These are phyloP conservation scores for Muntiacus muntjak DNA, from an alignment of 2,113 vertebrate genomes.

Conservation along the genomic window DNA sequence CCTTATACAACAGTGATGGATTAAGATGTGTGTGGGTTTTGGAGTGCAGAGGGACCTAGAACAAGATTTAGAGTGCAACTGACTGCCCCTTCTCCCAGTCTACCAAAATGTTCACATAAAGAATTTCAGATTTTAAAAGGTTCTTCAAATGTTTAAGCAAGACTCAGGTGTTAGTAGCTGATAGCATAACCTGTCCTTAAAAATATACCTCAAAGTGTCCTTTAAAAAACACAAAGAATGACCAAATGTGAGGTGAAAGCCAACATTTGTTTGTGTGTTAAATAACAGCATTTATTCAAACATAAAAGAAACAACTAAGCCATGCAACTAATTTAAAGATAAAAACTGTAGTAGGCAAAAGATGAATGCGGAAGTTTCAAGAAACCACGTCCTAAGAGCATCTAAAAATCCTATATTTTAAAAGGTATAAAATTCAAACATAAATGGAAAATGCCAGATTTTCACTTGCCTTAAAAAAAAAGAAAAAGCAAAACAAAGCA, in stretches of 20 bases:
- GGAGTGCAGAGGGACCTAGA: background rate
- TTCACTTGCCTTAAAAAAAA: background rate
- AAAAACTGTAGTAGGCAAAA: background rate
- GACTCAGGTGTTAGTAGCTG: background rate
- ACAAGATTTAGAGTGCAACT: background rate
- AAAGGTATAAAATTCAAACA: conserved; percentile 23
- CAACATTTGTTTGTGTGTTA: conserved; percentile 12
- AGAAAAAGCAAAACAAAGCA: background rate
- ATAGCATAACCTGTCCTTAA: background rate
- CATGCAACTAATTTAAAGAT: background rate
- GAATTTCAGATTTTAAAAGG: background rate
- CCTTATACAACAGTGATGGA: background rate
- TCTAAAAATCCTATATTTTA: background rate
- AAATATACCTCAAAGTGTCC: background rate
- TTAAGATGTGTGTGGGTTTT: background rate
- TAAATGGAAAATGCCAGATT: background rate
- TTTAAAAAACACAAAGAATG: background rate
- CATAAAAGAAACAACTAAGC: conserved; percentile 5
- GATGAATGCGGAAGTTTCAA: background rate
- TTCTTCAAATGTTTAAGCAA: background rate
- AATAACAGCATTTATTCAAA: conserved; percentile 7
- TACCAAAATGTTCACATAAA: background rate
- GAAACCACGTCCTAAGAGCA: background rate
- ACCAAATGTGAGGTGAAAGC: background rate
- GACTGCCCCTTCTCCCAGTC: accelerated